Base-by-base conservation (phyloP, 1,140 invertebrate species). In the Wiebesia pumilae region DNA sequence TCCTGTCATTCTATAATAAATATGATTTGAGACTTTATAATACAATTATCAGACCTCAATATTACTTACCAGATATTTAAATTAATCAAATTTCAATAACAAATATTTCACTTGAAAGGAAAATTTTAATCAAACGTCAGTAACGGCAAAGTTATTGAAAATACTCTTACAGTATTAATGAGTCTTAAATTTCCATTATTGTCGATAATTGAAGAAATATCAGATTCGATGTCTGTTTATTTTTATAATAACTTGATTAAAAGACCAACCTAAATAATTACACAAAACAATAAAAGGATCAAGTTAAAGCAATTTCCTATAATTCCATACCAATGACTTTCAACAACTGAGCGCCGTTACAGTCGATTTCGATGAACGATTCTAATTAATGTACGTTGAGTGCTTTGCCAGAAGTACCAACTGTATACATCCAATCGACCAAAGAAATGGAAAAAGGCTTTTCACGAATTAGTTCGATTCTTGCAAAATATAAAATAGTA, bases 401-500 rank as follows among this genome's bases (percentile, higher is more conserved):
- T 27, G 27, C 38, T 24, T 38, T 71, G 27, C 38, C 27, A n/a
- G 3, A n/a, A 33, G 27, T 19, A 33, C 27, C 24, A 12, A 14
- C n/a, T 21, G 21, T 43, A 75, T 75, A 24, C 10, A 43, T n/a
- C 38, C 1, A 75, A 43, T 75, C 12, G 16, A 38, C 4, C 3
- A 27, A 75, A 43, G 71, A 75, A 43, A 75, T 75, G 24, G 71
- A 10, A 75, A 75, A 75, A n/a, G 38, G 71, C 71, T 75, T 43
- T 73, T 75, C 71, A 75, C 40, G 71, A n/a, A 75, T 75, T 75
- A 12, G 24, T 2, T 75, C 71, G 71, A n/a, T 75, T 43, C 24
- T 43, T 43, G 71, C 71, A 75, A 75, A 75, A 43, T 75, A 75
- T n/a, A 75, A 38, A 43, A 75, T n/a, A 27, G 38, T 75, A 75